These are phyloP conservation scores for Heliothis virescens DNA, from an alignment of 1,140 invertebrate genomes.

Conservation along the genomic window DNA sequence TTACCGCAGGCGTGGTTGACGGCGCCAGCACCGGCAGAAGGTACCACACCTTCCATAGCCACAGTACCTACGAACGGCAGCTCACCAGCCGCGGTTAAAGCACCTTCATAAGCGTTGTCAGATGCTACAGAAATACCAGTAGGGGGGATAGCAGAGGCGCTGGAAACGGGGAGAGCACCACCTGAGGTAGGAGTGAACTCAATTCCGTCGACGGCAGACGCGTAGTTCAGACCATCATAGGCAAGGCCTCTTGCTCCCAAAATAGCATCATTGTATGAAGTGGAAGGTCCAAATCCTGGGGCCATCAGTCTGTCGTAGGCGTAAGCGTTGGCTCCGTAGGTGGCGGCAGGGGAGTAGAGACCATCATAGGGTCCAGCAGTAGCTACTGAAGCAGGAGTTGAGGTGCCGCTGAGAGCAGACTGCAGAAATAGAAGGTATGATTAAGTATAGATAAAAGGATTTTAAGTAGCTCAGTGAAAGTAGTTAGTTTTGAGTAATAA, in stretches of 20 bases:
- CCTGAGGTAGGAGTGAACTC: conserved; percentile 5
- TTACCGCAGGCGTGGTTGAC: too few species aligned
- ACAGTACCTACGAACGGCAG: conserved; percentile 58
- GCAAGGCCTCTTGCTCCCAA: background rate
- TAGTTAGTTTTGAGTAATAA: too few species aligned
- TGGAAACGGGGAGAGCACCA: conserved; percentile 51
- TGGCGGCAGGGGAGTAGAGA: background rate
- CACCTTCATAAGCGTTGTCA: conserved; percentile 60
- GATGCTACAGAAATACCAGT: conserved; percentile 59
- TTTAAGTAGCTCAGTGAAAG: too few species aligned
- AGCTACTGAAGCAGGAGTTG: background rate
- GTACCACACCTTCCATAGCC: conserved; percentile 61
- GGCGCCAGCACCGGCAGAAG: conserved; percentile 59
- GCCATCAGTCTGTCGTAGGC: background rate
- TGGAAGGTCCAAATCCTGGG: background rate
- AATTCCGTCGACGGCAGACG: background rate
- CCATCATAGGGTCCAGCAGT: background rate
- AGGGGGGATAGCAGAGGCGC: conserved; percentile 55
- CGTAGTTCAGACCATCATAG: background rate
- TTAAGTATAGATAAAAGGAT: too few species aligned
- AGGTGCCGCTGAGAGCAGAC: background rate
- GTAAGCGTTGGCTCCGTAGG: background rate
- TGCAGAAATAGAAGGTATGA: background rate
- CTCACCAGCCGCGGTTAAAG: conserved; percentile 51
- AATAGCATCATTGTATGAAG: background rate